Evolutionary conservation across 2,888 invertebrate species (phyloP), one percentile per base, ranked within the genome.

Genomic region (Amphiduros pacificus): DNA sequence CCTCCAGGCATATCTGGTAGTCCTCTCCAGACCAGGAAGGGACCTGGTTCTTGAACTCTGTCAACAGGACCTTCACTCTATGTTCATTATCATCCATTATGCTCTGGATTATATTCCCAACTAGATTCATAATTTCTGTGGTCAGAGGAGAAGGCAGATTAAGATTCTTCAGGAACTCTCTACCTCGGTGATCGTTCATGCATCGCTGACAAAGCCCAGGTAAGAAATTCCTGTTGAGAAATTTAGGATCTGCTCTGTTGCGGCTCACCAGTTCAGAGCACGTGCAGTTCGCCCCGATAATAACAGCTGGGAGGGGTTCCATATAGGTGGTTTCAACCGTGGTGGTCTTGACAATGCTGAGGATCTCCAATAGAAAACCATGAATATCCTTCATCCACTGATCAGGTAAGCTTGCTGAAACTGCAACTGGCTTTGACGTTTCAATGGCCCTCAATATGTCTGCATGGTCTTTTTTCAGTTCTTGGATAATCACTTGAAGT

Each of bases 121-220:
- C 20, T 2, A 31, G 24, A 31, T 58, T 58, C 3, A 58, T 26
- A 26, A 51, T 24, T 2, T 58, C 49, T 9, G 50, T 17, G 6
- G 58, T 27, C 2, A 32, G 49, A 22, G 50, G n/a, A 31, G 36
- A 50, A 24, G 58, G 58, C 6, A 58, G 50, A 32, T 29, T 51
- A 2, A 58, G 58, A 17, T 48, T 58, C 36, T 50, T 48, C 49
- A 58, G 28, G 26, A 58, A 58, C 6, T 44, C 31, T 36, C 40
- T 27, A 5, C 58, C 58, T 29, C 48, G 22, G 36, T 24, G n/a
- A n/a, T 58, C 51, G 24, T 58, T 58, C 50, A 36, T 27, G 36
- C 58, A 58, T 4, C 50, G 32, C 24, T 58, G 58, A 20, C 58
- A 58, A 3, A 50, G 58, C 17, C 58, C 31, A 1, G 58, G 58